Base-by-base conservation (phyloP, 1,140 invertebrate species). In the Rhyacophila brunnea region DNA sequence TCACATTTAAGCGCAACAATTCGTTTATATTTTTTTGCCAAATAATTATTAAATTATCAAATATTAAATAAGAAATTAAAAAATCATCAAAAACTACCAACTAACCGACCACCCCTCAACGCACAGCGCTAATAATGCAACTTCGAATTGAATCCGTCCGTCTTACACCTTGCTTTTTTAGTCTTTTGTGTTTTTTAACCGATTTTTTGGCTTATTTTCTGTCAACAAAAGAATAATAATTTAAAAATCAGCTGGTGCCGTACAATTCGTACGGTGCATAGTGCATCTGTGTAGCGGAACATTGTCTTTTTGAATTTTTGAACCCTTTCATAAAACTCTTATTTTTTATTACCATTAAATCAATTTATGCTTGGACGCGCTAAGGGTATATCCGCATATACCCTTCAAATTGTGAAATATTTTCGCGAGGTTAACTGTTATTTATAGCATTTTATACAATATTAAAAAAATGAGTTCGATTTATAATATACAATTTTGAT, bases 351-450 rank as follows among this genome's bases (percentile, higher is more conserved):
- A 54, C 51, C 51, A 40, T 23, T 14, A 51, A 47, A 60, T 60
- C 51, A 40, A 48, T 60, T 60, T 51, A 55, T 35, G 44, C 51
- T 23, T 28, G 45, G 36, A 60, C 50, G 58, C 50, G 45, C 17
- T 47, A 35, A 28, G 47, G 47, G 28, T 35, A 14, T 28, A 28
- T 28, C 23, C 23, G 23, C 23, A 28, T 28, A 28, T 5, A 28
- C 23, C 23, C 18, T 15, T 19, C 51, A 14, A 43, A 15, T 43
- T 9, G 23, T 5, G 23, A 28, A 28, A 28, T 28, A 28, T 28
- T 28, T 28, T 28, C 23, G 23, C 23, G 4, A 28, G 3, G 23
- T 28, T 28, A 28, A 28, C 23, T 28, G 9, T 28, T 28, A 28
- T 28, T 28, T 28, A 28, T 28, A 28, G 23, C 23, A 28, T 28